Percentiles rank a stretch among this genome's conserved stretches.
Evolutionary conservation across 1,140 invertebrate genomes (phyloP).

Genomic region (Pogonus chalceus): DNA sequence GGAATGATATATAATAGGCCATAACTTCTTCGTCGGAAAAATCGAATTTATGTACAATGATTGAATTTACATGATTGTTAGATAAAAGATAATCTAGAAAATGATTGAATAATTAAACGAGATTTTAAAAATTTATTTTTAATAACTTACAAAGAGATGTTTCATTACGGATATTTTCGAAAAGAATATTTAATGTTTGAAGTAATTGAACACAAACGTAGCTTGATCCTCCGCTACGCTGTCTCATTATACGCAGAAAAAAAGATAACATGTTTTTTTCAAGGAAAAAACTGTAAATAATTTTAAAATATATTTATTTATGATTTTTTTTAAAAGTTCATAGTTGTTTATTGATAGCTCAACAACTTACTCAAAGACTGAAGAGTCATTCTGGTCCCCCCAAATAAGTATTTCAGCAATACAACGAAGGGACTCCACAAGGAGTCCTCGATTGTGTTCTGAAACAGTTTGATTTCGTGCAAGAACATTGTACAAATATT

Average conservation of each 20-base stretch:
- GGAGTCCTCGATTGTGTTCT: constrained; percentile 83
- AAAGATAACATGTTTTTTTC: constrained; percentile 99
- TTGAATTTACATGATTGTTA: constrained; percentile 99
- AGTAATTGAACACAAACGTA: constrained; percentile 96
- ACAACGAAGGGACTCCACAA: constrained; percentile 94
- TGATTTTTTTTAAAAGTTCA: constrained; percentile 6
- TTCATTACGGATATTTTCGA: constrained; percentile 98
- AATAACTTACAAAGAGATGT: constrained; percentile 89
- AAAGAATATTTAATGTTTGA: constrained; percentile 97
- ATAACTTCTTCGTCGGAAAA: constrained; percentile 99
- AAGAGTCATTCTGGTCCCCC: constrained; percentile 99
- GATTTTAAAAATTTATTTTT: constrained; percentile 5
- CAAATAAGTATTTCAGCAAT: constrained; percentile 99
- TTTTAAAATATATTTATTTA: constrained; percentile 13
- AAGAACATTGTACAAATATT: constrained; percentile 92
- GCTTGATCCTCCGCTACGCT: constrained; percentile 83
- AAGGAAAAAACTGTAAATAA: constrained; percentile 80
- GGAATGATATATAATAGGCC: constrained; percentile 99
- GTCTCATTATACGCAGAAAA: constrained; percentile 94
- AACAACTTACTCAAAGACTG: constrained; percentile 92
- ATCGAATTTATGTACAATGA: constrained; percentile 99
- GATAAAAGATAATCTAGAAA: constrained; percentile 95
- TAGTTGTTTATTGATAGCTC: background rate
- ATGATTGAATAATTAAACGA: constrained; percentile 9
- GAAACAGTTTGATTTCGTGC: constrained; percentile 95